Percentiles rank a stretch among this genome's conserved stretches.
Evolutionary conservation across 2,797 vertebrate species (phyloP).

Genomic region (Poeciliopsis gracilis): DNA sequence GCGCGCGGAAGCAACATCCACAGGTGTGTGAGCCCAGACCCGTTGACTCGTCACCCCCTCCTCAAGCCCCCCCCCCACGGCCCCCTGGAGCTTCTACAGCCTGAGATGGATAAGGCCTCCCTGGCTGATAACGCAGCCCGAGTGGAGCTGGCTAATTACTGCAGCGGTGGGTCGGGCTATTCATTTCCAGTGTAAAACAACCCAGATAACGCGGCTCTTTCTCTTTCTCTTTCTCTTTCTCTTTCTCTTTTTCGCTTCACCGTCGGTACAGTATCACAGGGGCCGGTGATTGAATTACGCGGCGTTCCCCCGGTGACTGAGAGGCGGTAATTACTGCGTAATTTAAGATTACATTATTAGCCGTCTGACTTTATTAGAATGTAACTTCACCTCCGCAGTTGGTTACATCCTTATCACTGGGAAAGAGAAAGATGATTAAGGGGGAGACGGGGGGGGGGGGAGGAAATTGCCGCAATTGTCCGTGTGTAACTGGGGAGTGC

Average conservation of each 20-base stretch:
- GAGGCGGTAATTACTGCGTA: slow-evolving; percentile 81
- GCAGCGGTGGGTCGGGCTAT: slow-evolving; percentile 60
- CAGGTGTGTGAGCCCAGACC: slow-evolving; percentile 19
- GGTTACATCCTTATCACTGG: slow-evolving; percentile 78
- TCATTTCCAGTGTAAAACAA: slow-evolving; percentile 76
- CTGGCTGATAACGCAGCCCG: slow-evolving; percentile 50
- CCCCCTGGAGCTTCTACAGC: slow-evolving; percentile 37
- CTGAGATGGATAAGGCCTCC: slow-evolving; percentile 74
- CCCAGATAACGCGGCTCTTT: slow-evolving; percentile 62
- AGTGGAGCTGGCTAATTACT: slow-evolving; percentile 77
- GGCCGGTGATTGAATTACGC: slow-evolving; percentile 84
- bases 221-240: slow-evolving; percentile 44
- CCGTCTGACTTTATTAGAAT: slow-evolving; percentile 80
- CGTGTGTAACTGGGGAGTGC: slow-evolving; percentile 53
- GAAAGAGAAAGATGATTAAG: slow-evolving; percentile 72
- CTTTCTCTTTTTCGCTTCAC: slow-evolving; percentile 34
- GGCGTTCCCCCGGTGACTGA: slow-evolving; percentile 78
- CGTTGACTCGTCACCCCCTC: too few relatives aligned
- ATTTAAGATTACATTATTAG: slow-evolving; percentile 87
- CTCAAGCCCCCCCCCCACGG: rapidly evolving
- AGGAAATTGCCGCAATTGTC: slow-evolving; percentile 72
- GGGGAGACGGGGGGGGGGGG: slow-evolving; percentile 60
- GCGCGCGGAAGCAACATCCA: slow-evolving; percentile 13
- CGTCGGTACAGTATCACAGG: slow-evolving; percentile 75
- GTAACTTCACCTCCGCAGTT: slow-evolving; percentile 80